Evolutionary conservation across 64 coral and sea anemone species (phyloP).

Genomic region (Platygyra sinensis): DNA sequence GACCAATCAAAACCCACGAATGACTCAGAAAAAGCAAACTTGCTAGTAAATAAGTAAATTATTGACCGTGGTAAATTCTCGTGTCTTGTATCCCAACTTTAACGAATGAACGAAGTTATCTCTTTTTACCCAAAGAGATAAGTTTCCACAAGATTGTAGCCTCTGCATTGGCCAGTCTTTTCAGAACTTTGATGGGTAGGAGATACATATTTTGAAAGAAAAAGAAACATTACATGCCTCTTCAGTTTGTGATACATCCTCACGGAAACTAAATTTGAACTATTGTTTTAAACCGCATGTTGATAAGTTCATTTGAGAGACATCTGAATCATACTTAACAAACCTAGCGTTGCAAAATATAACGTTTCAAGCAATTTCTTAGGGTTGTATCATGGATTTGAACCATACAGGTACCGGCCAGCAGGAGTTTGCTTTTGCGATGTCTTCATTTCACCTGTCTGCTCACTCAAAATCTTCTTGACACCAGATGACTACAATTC

Average conservation of each 20-base stretch:
- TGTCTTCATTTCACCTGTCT: neutral
- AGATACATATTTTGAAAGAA: too few relatives aligned
- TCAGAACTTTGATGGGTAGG: too few relatives aligned
- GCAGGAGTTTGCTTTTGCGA: neutral
- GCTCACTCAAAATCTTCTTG: neutral
- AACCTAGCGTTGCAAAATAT: neutral
- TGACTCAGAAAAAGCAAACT: neutral
- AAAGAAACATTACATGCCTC: neutral
- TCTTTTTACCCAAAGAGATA: too few relatives aligned
- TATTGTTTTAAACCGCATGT: neutral
- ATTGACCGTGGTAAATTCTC: neutral
- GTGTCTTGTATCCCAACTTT: neutral
- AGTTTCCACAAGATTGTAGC: too few relatives aligned
- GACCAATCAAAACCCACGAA: neutral
- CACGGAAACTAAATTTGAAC: too few relatives aligned
- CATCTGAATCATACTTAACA: neutral
- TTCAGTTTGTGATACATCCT: too few relatives aligned
- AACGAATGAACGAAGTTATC: neutral
- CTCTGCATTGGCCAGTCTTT: too few relatives aligned
- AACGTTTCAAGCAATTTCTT: neutral
- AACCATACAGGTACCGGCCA: constrained; percentile 2
- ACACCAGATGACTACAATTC: neutral
- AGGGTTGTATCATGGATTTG: neutral
- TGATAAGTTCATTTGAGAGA: neutral
- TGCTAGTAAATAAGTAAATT: constrained; percentile 34